Evolutionary conservation across 2,113 vertebrate species (phyloP), one percentile per base, ranked within the genome.

Genomic region (Camelus bactrianus): DNA sequence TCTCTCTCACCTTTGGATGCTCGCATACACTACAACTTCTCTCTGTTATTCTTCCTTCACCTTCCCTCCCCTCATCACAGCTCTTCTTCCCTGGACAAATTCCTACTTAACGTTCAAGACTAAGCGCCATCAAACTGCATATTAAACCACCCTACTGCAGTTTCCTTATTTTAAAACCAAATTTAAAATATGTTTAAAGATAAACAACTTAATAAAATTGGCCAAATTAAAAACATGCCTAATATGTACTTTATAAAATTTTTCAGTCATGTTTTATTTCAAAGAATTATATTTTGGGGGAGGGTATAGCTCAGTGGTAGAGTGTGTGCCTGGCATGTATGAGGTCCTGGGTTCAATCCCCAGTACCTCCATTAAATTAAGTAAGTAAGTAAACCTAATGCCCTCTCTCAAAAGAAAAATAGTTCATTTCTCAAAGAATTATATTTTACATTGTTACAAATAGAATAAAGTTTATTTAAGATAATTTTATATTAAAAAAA

Each of bases 141-240:
- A 67, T 80, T 93, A 95, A 84, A 28, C 26, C 3, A 60, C 24
- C 52, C 3, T 58, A 46, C 42, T 86, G 28, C 46, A 82, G n/a
- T 86, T 65, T 91, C 65, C 38, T 42, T 42, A 42, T 42, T 42
- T 42, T 42, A 81, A 94, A 93, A 14, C 2, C 19, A 93, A 90
- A 62, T 81, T 81, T 50, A 69, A 92, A 89, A 42, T 79, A 28
- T 93, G 15, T 94, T 90, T 93, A 79, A 84, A 56, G 38, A 46
- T n/a, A 64, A 22, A 84, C 10, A 48, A 76, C 52, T 69, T 76
- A 76, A 58, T 79, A 60, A 93, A 65, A 77, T 72, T 50, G 22
- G 8, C 42, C 28, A 83, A 87, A 64, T 5, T 83, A 79, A 96
- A 38, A 90, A 24, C 6, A 48, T 75, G 28, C 10, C 14, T 35